These are phyloP conservation scores for Mellilla xanthometata DNA, from an alignment of 2,888 invertebrate genomes.

Conservation along the genomic window DNA sequence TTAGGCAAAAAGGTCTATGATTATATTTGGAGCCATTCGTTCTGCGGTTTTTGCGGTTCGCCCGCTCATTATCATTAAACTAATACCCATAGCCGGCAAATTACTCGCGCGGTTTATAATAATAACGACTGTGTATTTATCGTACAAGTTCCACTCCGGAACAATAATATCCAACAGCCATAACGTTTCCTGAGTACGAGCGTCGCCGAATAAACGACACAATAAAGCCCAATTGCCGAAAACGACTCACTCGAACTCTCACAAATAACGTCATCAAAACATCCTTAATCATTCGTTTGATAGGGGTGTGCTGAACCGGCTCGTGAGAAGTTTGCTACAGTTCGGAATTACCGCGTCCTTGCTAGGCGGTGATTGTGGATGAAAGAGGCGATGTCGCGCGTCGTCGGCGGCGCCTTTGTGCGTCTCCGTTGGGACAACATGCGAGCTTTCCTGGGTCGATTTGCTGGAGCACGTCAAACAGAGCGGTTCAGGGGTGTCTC, in stretches of 20 bases:
- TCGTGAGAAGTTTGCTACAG: constrained; percentile 19
- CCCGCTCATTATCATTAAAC: constrained; percentile 12
- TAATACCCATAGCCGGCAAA: constrained; percentile 4
- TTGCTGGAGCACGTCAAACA: constrained; percentile 58
- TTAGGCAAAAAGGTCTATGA: constrained; percentile 7
- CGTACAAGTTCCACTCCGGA: constrained; percentile 9
- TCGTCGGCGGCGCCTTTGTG: constrained; percentile 7
- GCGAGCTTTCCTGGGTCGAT: constrained; percentile 53
- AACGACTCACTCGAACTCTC: constrained; percentile 33
- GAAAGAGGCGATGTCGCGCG: constrained; percentile 3
- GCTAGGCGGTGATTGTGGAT: neutral
- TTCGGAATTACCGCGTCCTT: constrained; percentile 14
- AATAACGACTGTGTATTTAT: constrained; percentile 8
- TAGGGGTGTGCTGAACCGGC: constrained; percentile 25
- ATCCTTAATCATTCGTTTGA: constrained; percentile 45
- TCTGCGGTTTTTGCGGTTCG: constrained; percentile 10
- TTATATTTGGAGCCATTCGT: constrained; percentile 8
- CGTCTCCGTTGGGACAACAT: constrained; percentile 28
- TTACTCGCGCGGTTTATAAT: constrained; percentile 1
- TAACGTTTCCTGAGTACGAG: constrained; percentile 22
- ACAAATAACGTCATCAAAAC: constrained; percentile 50
- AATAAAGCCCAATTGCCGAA: constrained; percentile 42
- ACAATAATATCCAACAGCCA: constrained; percentile 19
- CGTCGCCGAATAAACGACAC: constrained; percentile 37
- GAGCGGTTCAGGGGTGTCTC: constrained; percentile 50